A percentile compares a stretch with the other conserved stretches of the same genome.
These are phyloP conservation scores for Tragelaphus buxtoni DNA, from an alignment of 2,113 vertebrate species.

Conservation along the genomic window DNA sequence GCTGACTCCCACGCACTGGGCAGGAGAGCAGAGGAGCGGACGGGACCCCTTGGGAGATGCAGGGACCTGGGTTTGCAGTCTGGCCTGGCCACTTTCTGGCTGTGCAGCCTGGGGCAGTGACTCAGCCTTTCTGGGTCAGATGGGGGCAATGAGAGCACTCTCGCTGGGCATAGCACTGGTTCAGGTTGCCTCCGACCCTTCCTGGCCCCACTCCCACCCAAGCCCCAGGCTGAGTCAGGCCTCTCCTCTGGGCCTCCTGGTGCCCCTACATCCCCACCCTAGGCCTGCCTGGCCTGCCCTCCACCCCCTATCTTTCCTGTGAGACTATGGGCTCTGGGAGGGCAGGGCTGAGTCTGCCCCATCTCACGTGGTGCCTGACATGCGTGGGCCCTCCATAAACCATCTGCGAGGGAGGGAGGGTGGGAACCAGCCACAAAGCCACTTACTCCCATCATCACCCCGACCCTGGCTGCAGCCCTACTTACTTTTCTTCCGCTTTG, in stretches of 20 bases:
- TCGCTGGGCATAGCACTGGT: not conserved
- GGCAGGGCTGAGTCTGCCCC: not conserved
- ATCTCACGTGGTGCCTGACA: not conserved
- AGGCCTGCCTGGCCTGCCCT: not conserved
- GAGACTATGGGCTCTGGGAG: not conserved
- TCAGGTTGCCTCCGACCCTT: not conserved
- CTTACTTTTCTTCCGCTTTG: constrained; percentile 79
- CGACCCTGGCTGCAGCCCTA: not conserved
- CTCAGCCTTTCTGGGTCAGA: not conserved
- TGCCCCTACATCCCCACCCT: not conserved
- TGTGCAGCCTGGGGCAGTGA: too few relatives aligned
- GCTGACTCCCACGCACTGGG: not conserved
- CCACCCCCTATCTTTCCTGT: not conserved
- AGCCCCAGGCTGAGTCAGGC: not conserved
- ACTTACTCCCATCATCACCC: not conserved
- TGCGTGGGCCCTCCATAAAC: not conserved
- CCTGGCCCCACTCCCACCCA: not conserved
- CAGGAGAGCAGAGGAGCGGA: not conserved
- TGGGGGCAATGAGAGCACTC: not conserved
- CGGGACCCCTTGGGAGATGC: not conserved
- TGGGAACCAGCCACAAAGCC: not conserved
- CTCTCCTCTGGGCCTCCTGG: not conserved
- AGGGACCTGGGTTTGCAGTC: not conserved
- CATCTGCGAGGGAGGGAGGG: not conserved
- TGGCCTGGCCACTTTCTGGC: not conserved